Conservation (phyloP, 1,140 invertebrate genomes). For the Coptotermes formosanus region DNA sequence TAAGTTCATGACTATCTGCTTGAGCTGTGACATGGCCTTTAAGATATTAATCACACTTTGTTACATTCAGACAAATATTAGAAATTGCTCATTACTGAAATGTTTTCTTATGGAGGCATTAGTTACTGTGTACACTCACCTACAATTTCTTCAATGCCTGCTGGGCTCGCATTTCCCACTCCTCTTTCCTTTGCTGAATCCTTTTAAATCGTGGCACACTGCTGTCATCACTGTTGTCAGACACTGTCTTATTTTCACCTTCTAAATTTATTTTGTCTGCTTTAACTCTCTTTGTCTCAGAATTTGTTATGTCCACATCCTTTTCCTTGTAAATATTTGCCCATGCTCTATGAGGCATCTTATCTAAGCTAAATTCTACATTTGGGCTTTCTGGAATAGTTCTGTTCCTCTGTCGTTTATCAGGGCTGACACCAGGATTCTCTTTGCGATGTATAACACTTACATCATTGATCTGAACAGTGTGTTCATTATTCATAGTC, state of each 20-base stretch:
- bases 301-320: slow-evolving; percentile 21
- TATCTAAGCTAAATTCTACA: neutral
- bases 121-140: neutral
- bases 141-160: slow-evolving; percentile 49
- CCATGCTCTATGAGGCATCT: slow-evolving; percentile 24
- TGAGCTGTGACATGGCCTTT: too few species aligned
- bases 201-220: slow-evolving; percentile 57
- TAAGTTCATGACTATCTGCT: too few species aligned
- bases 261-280: slow-evolving; percentile 27
- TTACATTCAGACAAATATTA: too few species aligned
- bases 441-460: slow-evolving; percentile 30
- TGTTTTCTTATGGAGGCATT: neutral
- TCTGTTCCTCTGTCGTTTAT: slow-evolving; percentile 15
- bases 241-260: neutral
- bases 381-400: slow-evolving; percentile 19
- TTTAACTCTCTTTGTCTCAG: slow-evolving; percentile 34
- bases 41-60: too few species aligned
- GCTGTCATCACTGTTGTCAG: slow-evolving; percentile 18
- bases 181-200: slow-evolving; percentile 68
- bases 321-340: slow-evolving; percentile 23
- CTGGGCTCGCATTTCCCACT: slow-evolving; percentile 70
- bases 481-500: slow-evolving; percentile 20
- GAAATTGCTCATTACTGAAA: too few species aligned
- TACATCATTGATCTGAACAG: neutral
- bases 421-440: slow-evolving; percentile 38